Base-by-base conservation (phyloP, 2,113 vertebrate species). In the Pachycephala philippinensis region DNA sequence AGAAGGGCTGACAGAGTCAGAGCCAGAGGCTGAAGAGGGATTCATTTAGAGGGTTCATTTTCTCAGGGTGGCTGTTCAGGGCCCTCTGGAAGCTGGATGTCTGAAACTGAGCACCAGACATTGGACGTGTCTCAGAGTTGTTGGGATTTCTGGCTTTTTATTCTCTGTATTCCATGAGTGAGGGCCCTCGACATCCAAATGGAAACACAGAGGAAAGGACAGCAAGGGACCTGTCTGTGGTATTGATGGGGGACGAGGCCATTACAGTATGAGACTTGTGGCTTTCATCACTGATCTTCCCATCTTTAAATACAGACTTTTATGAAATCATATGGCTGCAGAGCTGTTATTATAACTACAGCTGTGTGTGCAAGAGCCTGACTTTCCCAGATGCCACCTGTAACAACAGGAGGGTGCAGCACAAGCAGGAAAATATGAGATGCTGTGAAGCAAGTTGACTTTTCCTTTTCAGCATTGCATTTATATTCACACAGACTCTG, bases 121-220 rank as follows among this genome's bases (percentile, higher is more conserved):
- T 3, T 52, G 82, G 54, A 37, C 1, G 2, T 14, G 17, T 14
- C 47, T 89, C 64, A 31, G 45, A 11, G 13, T 13, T 33, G 13
- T 5, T 54, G 91, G 56, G 37, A 44, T 40, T 76, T 88, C 53
- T 65, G 79, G 8, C 13, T 71, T 69, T 69, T 80, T 5, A 3
- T 35, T 68, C 66, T 50, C 20, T 21, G 9, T 11, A 3, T 45
- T 83, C 59, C 56, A 33, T 30, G 66, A 49, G 17, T 1, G 7
- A 39, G 31, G 13, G 20, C n/a, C 12, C 27, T 83, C 0, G 0
- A 35, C 7, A 47, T 20, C 26, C 1, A 1, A 22, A 4, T 1
- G 8, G 70, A 53, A 37, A 26, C 1, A 23, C 3, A 39, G 52
- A 45, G 57, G 23, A 47, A 35, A 72, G 10, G 10, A 8, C 16